Base-by-base conservation (phyloP, 1,140 invertebrate genomes). In the Drosophila tropicalis region DNA sequence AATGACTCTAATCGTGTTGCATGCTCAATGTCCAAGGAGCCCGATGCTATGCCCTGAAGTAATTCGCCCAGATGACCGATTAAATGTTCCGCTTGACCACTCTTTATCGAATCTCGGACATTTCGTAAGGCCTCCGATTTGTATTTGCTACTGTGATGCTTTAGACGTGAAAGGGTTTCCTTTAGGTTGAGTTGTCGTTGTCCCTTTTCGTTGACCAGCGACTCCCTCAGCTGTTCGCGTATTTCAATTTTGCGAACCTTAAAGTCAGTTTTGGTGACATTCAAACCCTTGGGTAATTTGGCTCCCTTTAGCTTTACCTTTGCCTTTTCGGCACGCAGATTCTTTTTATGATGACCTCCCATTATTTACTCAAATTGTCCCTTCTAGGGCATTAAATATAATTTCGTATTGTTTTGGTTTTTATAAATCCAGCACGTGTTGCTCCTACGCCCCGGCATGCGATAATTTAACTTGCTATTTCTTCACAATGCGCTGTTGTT, bases 201-300 rank as follows among this genome's bases (percentile, higher is more conserved):
- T 36, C 95, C 94, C 79, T 95, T 94, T 13, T 47, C 73, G 2
- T 93, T 91, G 34, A 93, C 92, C 67, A 92, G 92, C 62, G 95
- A 93, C 54, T 94, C 93, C 81, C 95, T 95, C 1, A 97, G 92
- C 86, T 98, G 96, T 81, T 96, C 94, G 64, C 94, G 94, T 41
- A 98, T 94, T 7, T 97, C 92, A 76, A 98, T 97, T 87, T 97
- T 96, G 79, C 96, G 96, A 1, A 97, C 94, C 94, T 97, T 98
- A 85, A 98, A 98, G 79, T 95, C 94, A 0, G 96, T 96, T 89
- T 97, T 95, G 0, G 97, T 98, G 3, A 96, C 94, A 94, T 98
- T 98, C 51, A 95, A 94, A 12, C 96, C 95, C 92, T 96, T 96
- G 0, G 96, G 95, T 54, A 96, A 90, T 94, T 95, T 91, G 93